A percentile compares a stretch with the other conserved stretches of the same genome.
Conservation (phyloP, 2,888 invertebrate species). For the Dryomyza anilis region DNA sequence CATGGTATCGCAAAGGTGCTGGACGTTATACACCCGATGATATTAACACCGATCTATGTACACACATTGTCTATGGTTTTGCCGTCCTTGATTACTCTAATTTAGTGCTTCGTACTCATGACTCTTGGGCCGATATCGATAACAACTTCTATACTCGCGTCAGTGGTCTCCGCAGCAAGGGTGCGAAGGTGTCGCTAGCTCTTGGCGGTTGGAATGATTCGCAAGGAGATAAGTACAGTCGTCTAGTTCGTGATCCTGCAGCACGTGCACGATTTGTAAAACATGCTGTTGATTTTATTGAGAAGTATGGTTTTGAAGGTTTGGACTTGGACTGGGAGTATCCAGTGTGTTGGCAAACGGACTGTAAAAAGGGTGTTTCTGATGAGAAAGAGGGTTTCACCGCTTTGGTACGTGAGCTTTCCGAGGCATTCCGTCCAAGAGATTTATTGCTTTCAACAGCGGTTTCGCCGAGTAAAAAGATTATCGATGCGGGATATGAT, state of each 20-base stretch:
- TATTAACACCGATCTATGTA: slow-evolving; percentile 85
- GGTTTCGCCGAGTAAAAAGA: slow-evolving; percentile 85
- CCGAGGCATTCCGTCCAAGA: slow-evolving; percentile 69
- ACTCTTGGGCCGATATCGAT: slow-evolving; percentile 89
- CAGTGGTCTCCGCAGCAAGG: slow-evolving; percentile 75
- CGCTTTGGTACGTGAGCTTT: slow-evolving; percentile 74
- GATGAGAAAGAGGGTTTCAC: slow-evolving; percentile 84
- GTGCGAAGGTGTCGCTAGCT: slow-evolving; percentile 84
- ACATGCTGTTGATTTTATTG: slow-evolving; percentile 76
- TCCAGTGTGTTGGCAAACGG: slow-evolving; percentile 74
- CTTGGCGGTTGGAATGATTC: slow-evolving; percentile 97
- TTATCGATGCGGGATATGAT: slow-evolving; percentile 85
- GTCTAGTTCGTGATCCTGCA: slow-evolving; percentile 76
- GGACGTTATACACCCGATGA: slow-evolving; percentile 86
- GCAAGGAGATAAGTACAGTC: slow-evolving; percentile 86
- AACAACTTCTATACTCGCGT: slow-evolving; percentile 87
- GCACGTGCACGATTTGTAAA: slow-evolving; percentile 76
- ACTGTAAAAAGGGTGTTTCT: slow-evolving; percentile 81
- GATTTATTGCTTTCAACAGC: slow-evolving; percentile 80
- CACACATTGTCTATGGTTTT: slow-evolving; percentile 92
- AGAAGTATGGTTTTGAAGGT: slow-evolving; percentile 87
- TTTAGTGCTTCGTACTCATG: slow-evolving; percentile 79
- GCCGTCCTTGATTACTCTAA: slow-evolving; percentile 86
- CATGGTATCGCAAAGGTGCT: slow-evolving; percentile 83
- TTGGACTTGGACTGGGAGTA: slow-evolving; percentile 96